phyloP scores from a whole-genome alignment of 2,797 vertebrate genomes.

The Discoglossus pictus region DNA sequence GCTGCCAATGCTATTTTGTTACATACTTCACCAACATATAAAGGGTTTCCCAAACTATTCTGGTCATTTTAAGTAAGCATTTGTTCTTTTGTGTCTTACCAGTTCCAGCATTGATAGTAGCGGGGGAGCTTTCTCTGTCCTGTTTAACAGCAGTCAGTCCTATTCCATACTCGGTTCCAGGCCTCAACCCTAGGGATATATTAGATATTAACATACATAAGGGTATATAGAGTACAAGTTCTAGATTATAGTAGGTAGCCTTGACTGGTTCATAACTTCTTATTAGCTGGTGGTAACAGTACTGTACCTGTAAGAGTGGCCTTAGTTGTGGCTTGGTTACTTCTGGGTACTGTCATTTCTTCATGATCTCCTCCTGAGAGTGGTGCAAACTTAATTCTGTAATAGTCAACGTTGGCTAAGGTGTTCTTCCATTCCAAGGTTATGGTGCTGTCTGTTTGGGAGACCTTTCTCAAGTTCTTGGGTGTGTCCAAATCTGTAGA shows the following conservation, averaged over 20 bases:
- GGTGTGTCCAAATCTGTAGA: constrained; percentile 88
- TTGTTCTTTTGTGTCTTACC: constrained; percentile 71
- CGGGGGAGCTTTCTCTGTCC: constrained; percentile 86
- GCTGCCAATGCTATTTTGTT: too few species aligned
- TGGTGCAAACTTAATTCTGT: constrained; percentile 92
- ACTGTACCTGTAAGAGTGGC: constrained; percentile 89
- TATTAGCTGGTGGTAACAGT: too few species aligned
- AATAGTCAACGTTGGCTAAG: constrained; percentile 77
- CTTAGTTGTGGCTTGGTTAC: constrained; percentile 78
- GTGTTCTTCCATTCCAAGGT: constrained; percentile 94
- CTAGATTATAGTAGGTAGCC: too few species aligned
- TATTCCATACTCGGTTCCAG: constrained; percentile 95
- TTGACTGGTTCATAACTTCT: too few species aligned
- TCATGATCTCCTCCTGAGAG: constrained; percentile 90
- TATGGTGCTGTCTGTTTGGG: constrained; percentile 89
- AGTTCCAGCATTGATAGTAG: constrained; percentile 92
- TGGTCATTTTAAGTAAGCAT: too few species aligned
- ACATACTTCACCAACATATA: too few species aligned
- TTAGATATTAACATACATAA: too few species aligned
- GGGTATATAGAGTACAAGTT: too few species aligned
- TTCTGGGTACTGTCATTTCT: constrained; percentile 81
- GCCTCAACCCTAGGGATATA: constrained; percentile 82
- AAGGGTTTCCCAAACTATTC: too few species aligned
- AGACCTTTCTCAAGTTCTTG: constrained; percentile 77
- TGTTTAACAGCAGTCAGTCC: constrained; percentile 91